phyloP scores from a whole-genome alignment of 2,888 invertebrate genomes.

The Heliconius ismenius region DNA sequence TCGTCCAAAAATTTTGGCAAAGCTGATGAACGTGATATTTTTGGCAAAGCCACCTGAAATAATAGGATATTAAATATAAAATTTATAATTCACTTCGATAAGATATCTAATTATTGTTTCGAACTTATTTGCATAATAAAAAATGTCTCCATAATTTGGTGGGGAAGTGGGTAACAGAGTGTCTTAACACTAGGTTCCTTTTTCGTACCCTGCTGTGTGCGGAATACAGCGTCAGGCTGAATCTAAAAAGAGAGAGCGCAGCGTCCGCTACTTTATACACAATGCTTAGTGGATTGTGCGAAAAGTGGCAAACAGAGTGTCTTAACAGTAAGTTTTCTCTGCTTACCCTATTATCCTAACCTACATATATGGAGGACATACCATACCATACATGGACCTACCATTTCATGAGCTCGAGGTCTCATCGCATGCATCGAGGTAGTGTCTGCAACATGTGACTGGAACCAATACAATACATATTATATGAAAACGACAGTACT shows the following conservation, averaged over 20 bases:
- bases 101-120: too few relatives aligned
- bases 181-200: too few relatives aligned
- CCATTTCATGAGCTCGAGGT: conserved; percentile 35
- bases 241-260: too few relatives aligned
- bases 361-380: background rate
- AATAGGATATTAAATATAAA: background rate
- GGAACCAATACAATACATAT: conserved; percentile 28
- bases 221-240: too few relatives aligned
- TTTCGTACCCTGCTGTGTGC: too few relatives aligned
- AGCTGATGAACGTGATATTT: background rate
- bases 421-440: conserved; percentile 34
- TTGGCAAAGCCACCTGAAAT: background rate
- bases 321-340: background rate
- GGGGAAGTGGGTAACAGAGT: too few relatives aligned
- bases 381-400: background rate
- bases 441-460: conserved; percentile 16
- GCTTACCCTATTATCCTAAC: background rate
- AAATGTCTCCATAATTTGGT: too few relatives aligned
- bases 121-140: too few relatives aligned
- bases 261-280: too few relatives aligned
- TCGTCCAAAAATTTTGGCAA: background rate
- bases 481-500: background rate
- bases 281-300: too few relatives aligned
- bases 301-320: background rate
- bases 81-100: background rate